Conservation (phyloP, 2,113 vertebrate genomes). For the Siniperca knerii region DNA sequence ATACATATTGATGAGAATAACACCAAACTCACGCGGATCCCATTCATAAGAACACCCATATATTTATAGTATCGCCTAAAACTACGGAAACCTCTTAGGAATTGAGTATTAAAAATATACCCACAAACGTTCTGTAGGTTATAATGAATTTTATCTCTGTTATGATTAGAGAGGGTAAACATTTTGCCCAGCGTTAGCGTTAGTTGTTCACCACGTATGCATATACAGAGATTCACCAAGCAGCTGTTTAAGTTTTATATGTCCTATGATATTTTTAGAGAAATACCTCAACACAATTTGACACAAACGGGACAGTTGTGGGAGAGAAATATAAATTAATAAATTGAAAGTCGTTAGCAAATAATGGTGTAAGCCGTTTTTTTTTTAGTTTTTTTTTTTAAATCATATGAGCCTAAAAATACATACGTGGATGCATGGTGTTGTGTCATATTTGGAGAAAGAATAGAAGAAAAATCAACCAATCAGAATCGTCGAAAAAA, state of each 20-base stretch:
- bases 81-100: slow-evolving; percentile 75
- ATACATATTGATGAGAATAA: accelerated
- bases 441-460: neutral
- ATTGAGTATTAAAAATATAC: slow-evolving; percentile 1
- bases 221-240: neutral
- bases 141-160: neutral
- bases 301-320: neutral
- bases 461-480: neutral
- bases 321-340: neutral
- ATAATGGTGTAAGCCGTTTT: neutral
- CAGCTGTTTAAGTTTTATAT: neutral
- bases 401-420: neutral
- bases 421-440: neutral
- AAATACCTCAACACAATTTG: neutral
- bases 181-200: neutral
- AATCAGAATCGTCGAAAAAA: slow-evolving; percentile 15
- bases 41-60: neutral
- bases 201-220: neutral
- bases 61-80: slow-evolving; percentile 71
- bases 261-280: neutral
- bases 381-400: neutral
- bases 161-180: neutral
- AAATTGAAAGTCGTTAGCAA: neutral
- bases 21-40: neutral
- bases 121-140: neutral